phyloP scores from a whole-genome alignment of 2,113 vertebrate species.

The Antechinus stuartii region DNA sequence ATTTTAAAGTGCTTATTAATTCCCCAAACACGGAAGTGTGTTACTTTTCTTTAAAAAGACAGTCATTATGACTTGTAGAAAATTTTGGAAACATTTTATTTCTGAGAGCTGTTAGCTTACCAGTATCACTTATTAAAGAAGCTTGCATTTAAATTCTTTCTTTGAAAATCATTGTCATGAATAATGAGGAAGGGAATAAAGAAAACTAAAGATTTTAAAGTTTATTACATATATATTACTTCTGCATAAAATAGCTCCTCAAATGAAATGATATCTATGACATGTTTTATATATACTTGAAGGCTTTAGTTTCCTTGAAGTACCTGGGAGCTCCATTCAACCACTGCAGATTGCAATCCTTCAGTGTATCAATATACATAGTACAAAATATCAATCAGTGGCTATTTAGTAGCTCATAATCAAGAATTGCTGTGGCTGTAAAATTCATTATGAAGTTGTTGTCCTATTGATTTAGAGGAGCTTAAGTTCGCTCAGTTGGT shows the following conservation, averaged over 20 bases:
- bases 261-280: not conserved
- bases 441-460: not conserved
- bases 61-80: not conserved
- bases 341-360: not conserved
- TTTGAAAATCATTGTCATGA: not conserved
- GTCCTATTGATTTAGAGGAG: not conserved
- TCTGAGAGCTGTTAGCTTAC: not conserved
- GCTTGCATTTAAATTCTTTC: not conserved
- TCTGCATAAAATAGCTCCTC: not conserved
- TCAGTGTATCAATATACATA: not conserved
- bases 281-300: not conserved
- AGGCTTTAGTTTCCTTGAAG: not conserved
- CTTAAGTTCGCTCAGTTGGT: not conserved
- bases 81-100: not conserved
- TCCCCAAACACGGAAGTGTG: not conserved
- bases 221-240: not conserved
- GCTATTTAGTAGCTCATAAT: not conserved
- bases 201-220: not conserved
- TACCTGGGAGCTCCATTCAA: not conserved
- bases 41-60: slow-evolving; percentile 11
- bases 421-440: not conserved
- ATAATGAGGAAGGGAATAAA: not conserved
- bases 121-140: not conserved
- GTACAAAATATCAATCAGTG: not conserved
- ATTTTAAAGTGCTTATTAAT: not conserved